Base-by-base conservation (phyloP, 1,140 invertebrate species). In the Caenorhabditis brenneri region DNA sequence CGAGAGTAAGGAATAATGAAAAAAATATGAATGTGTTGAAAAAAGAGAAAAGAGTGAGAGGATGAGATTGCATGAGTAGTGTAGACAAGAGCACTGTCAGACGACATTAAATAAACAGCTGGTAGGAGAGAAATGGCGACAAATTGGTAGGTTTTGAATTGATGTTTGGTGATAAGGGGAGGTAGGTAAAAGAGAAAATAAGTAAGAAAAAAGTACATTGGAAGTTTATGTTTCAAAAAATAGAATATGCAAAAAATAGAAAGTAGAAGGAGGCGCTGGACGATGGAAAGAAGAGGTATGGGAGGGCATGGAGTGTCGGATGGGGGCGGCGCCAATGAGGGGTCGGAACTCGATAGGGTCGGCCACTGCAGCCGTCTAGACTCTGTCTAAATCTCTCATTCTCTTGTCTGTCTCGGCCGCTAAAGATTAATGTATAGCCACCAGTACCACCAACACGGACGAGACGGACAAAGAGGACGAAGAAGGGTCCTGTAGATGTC, bases 351-450 rank as follows among this genome's bases (percentile, higher is more conserved):
- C 65, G 65, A 74, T 74, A 74, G 65, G 65, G 65, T 74, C 36
- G 65, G 65, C 42, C 65, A 74, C 65, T 74, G 65, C 65, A 74
- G 65, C 65, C 65, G 65, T 74, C 65, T 74, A 74, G 65, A 74
- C 65, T 42, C n/a, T 74, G 36, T 74, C 65, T 74, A 36, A n/a
- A 36, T 74, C 65, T 74, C 65, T n/a, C 15, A 39, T 42, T 42
- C 65, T 42, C 65, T 39, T 16, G 29, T 10, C 36, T 42, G 5
- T 74, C 33, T 42, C 36, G 65, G n/a, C 24, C 36, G 65, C 65
- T 74, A 74, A 74, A 74, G 65, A 74, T 74, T 74, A 74, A 74
- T 74, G 65, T 24, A 22, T 42, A 65, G 58, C 58, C 31, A 65
- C 53, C 53, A n/a, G n/a, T n/a, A 58, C 5, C 53, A 58, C n/a